A percentile compares a stretch with the other conserved stretches of the same genome.
Evolutionary conservation across 2,113 vertebrate species (phyloP).

Genomic region (Clinocottus analis): DNA sequence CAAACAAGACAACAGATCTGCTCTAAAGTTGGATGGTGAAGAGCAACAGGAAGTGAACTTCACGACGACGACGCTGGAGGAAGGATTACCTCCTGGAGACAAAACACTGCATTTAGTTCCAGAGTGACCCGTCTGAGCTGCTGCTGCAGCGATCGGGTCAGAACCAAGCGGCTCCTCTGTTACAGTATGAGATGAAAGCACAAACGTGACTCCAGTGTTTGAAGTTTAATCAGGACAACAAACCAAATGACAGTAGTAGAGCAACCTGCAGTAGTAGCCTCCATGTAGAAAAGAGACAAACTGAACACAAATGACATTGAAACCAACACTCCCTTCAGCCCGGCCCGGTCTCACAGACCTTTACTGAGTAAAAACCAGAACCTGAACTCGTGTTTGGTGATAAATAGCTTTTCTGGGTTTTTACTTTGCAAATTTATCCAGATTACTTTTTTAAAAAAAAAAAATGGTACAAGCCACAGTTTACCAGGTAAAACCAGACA

Average conservation of each 20-base stretch:
- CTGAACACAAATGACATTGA: slow-evolving; percentile 24
- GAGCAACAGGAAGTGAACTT: not conserved
- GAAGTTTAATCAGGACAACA: slow-evolving; percentile 66
- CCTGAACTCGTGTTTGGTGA: not conserved
- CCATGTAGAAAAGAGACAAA: slow-evolving; percentile 30
- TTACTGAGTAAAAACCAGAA: slow-evolving; percentile 8
- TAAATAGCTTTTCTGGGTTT: slow-evolving; percentile 7
- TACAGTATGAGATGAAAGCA: not conserved
- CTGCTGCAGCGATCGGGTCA: not conserved
- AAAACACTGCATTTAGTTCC: not conserved
- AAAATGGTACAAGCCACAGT: not conserved
- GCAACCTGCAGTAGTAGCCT: slow-evolving; percentile 60
- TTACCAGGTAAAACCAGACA: slow-evolving; percentile 1
- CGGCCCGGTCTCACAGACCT: not conserved
- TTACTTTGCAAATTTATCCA: slow-evolving; percentile 16
- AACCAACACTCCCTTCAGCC: slow-evolving; percentile 21
- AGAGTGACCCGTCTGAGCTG: not conserved
- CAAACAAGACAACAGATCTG: not conserved
- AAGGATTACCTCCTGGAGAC: not conserved
- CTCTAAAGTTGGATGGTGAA: not conserved
- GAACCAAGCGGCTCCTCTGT: not conserved
- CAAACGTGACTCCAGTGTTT: slow-evolving; percentile 65
- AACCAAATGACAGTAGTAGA: slow-evolving; percentile 55
- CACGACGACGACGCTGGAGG: not conserved
- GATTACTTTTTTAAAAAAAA: not conserved